A percentile compares a stretch with the other conserved stretches of the same genome.
These are phyloP conservation scores for Toxostoma redivivum DNA, from an alignment of 2,113 vertebrate genomes.

Conservation along the genomic window DNA sequence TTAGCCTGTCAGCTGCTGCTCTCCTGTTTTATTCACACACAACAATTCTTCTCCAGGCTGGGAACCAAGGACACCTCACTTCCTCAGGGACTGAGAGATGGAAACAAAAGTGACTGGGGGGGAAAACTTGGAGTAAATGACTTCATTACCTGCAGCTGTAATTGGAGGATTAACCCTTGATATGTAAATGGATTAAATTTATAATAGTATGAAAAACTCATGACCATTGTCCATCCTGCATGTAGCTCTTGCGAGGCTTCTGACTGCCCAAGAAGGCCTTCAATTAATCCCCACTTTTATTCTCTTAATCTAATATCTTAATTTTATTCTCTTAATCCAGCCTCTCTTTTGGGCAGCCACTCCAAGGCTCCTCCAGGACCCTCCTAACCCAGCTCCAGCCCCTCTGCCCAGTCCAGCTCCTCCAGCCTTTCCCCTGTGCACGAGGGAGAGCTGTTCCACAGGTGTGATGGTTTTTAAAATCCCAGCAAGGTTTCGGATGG, in stretches of 20 bases:
- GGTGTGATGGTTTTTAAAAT: background rate
- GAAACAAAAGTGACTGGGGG: fast-evolving
- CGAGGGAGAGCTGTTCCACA: background rate
- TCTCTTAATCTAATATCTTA: too few relatives aligned
- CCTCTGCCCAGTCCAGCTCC: background rate
- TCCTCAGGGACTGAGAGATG: background rate
- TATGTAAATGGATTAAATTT: background rate
- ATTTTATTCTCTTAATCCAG: too few relatives aligned
- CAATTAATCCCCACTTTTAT: background rate
- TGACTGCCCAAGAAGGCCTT: background rate
- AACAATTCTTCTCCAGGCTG: background rate
- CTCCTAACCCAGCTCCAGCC: background rate
- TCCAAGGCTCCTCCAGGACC: background rate
- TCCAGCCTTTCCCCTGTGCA: fast-evolving
- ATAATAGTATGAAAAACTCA: background rate
- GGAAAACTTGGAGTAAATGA: fast-evolving
- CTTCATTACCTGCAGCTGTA: background rate
- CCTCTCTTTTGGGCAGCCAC: background rate
- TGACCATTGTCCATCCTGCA: background rate
- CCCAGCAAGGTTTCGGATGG: background rate
- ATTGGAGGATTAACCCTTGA: background rate
- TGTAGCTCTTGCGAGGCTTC: background rate
- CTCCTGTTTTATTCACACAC: too few relatives aligned
- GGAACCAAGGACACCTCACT: background rate
- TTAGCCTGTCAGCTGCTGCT: background rate